Evolutionary conservation across 35 echinoderm and acorn worm species (phyloP).

Genomic region (Heliocidaris tuberculata): DNA sequence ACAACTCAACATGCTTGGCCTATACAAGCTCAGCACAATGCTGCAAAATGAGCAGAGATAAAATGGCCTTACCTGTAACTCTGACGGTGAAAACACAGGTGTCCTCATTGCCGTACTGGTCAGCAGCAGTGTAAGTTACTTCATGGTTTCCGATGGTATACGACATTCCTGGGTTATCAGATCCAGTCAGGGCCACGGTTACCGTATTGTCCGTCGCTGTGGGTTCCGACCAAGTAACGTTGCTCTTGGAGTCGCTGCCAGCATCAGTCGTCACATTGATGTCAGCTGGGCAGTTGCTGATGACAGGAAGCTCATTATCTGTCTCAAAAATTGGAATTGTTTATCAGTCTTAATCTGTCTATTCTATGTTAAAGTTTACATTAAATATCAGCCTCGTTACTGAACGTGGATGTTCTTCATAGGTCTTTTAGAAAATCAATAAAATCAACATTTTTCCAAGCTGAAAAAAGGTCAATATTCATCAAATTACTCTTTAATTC

Average conservation of each 20-base stretch:
- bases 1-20: too few species aligned
- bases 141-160: conserved; percentile 50
- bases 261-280: conserved; percentile 47
- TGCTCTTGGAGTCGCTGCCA: not conserved
- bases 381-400: too few species aligned
- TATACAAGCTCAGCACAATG: not conserved
- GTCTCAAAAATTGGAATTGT: not conserved
- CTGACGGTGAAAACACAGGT: conserved; percentile 50
- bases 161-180: not conserved
- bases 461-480: not conserved
- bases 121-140: conserved; percentile 52
- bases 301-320: conserved; percentile 53
- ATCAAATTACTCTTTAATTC: not conserved
- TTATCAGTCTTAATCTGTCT: too few species aligned
- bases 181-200: not conserved
- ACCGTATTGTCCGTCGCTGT: conserved; percentile 58
- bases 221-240: conserved; percentile 49
- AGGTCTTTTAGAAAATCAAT: not conserved
- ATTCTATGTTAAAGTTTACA: too few species aligned
- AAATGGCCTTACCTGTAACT: conserved; percentile 52
- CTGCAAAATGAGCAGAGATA: not conserved
- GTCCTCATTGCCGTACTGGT: conserved; percentile 45
- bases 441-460: not conserved
- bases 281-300: conserved; percentile 53
- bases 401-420: too few species aligned